phyloP scores from a whole-genome alignment of 2,888 invertebrate genomes.

The Euphydryas editha region DNA sequence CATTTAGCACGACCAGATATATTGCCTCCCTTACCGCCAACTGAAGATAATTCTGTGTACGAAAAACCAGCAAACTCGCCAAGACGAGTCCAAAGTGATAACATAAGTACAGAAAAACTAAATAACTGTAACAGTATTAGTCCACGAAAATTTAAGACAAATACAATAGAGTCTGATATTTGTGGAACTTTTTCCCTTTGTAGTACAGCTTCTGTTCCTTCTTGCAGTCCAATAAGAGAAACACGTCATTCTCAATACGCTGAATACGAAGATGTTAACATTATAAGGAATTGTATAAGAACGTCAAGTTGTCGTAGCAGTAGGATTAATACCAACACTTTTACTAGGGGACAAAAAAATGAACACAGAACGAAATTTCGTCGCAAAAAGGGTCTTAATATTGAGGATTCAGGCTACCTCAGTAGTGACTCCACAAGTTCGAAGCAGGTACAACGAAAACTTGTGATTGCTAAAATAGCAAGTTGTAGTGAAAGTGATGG shows the following conservation, averaged over 20 bases:
- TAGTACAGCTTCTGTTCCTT: constrained; percentile 60
- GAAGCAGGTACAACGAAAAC: constrained; percentile 68
- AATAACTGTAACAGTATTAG: constrained; percentile 79
- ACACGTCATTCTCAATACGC: constrained; percentile 79
- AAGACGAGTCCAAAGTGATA: constrained; percentile 62
- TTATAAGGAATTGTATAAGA: constrained; percentile 51
- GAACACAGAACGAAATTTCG: constrained; percentile 62
- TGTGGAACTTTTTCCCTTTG: constrained; percentile 30
- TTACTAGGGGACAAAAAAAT: constrained; percentile 62
- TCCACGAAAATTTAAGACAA: constrained; percentile 54
- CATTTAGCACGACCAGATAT: constrained; percentile 86
- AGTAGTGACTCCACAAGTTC: constrained; percentile 91
- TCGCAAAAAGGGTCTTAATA: constrained; percentile 68
- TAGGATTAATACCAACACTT: constrained; percentile 69
- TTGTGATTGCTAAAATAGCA: constrained; percentile 78
- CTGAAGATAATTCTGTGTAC: constrained; percentile 81
- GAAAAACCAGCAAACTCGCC: constrained; percentile 84
- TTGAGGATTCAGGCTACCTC: constrained; percentile 92
- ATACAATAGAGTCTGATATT: constrained; percentile 15
- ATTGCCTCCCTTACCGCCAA: constrained; percentile 85
- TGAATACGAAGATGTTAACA: constrained; percentile 73
- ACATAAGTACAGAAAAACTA: neutral
- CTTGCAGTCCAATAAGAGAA: constrained; percentile 75
- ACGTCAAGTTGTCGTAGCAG: constrained; percentile 49
- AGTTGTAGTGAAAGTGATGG: constrained; percentile 90